Evolutionary conservation across 2,888 invertebrate species (phyloP).

Genomic region (Desoria tigrina): DNA sequence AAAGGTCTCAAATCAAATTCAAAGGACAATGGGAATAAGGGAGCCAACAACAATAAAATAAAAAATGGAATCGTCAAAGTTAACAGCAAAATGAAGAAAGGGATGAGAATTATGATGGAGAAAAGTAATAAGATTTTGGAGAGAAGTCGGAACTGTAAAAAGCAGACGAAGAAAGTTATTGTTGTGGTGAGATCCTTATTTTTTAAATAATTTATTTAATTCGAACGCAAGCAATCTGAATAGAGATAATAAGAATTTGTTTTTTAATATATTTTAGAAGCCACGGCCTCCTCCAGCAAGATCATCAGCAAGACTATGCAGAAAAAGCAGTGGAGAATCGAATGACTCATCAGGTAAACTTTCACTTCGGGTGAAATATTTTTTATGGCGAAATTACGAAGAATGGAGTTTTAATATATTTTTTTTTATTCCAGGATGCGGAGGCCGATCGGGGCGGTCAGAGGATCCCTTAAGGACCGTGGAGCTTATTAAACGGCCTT

Average conservation of each 20-base stretch:
- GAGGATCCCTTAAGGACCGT: constrained; percentile 39
- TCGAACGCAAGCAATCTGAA: no score
- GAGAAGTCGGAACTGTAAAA: constrained; percentile 8
- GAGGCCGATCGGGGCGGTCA: not conserved
- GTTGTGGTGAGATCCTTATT: not conserved
- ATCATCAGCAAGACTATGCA: constrained; percentile 10
- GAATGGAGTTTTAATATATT: not conserved
- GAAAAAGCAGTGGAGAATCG: constrained; percentile 9
- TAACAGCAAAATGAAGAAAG: constrained; percentile 11
- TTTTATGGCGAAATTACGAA: no score
- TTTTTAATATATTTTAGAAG: no score
- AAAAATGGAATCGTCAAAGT: constrained; percentile 12
- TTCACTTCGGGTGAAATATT: no score
- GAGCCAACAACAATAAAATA: not conserved
- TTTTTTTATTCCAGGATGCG: not conserved
- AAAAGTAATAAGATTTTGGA: constrained; percentile 13
- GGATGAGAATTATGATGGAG: constrained; percentile 12
- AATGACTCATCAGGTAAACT: not conserved
- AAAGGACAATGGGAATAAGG: no score
- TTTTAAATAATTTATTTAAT: no score
- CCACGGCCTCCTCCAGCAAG: constrained; percentile 5
- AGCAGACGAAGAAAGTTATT: not conserved
- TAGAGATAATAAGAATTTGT: no score
- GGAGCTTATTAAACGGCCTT: constrained; percentile 40
- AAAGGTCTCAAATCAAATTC: no score